Percentiles rank a stretch among this genome's conserved stretches.
Evolutionary conservation across 2,888 invertebrate genomes (phyloP).

Genomic region (Clusia tigrina): DNA sequence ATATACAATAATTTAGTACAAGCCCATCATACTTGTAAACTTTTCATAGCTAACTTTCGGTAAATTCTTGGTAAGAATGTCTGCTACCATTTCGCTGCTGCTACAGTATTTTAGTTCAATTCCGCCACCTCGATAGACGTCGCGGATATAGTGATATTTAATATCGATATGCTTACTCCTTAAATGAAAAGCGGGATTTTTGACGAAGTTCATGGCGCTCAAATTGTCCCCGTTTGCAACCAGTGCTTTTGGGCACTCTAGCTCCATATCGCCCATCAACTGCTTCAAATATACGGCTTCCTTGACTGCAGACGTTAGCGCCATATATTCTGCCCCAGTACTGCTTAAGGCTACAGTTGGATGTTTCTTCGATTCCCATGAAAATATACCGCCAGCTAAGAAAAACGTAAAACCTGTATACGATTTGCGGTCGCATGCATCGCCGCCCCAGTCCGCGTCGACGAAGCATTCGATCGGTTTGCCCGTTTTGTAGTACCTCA

Average conservation of each 20-base stretch:
- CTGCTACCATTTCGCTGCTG: constrained; percentile 27
- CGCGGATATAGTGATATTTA: constrained; percentile 28
- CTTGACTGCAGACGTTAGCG: constrained; percentile 29
- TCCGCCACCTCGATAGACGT: constrained; percentile 16
- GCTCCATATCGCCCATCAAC: constrained; percentile 17
- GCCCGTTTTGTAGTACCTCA: constrained; percentile 20
- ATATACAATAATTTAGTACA: too few relatives aligned
- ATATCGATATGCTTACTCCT: constrained; percentile 31
- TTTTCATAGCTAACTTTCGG: not conserved
- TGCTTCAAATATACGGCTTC: constrained; percentile 24
- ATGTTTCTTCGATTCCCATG: constrained; percentile 31
- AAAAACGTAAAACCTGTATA: constrained; percentile 23
- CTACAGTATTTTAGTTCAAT: constrained; percentile 24
- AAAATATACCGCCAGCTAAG: constrained; percentile 22
- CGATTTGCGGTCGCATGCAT: constrained; percentile 20
- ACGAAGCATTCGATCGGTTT: constrained; percentile 18
- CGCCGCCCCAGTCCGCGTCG: constrained; percentile 33
- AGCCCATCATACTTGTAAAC: not conserved
- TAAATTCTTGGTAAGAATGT: constrained; percentile 30
- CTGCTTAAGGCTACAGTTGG: constrained; percentile 28
- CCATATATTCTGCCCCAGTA: constrained; percentile 33
- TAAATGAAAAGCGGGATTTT: constrained; percentile 30
- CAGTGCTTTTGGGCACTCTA: too few relatives aligned
- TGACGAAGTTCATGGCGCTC: constrained; percentile 24
- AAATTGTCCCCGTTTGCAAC: constrained; percentile 26